Evolutionary conservation across 2,888 invertebrate species (phyloP).

Genomic region (Phaedon cochleariae): DNA sequence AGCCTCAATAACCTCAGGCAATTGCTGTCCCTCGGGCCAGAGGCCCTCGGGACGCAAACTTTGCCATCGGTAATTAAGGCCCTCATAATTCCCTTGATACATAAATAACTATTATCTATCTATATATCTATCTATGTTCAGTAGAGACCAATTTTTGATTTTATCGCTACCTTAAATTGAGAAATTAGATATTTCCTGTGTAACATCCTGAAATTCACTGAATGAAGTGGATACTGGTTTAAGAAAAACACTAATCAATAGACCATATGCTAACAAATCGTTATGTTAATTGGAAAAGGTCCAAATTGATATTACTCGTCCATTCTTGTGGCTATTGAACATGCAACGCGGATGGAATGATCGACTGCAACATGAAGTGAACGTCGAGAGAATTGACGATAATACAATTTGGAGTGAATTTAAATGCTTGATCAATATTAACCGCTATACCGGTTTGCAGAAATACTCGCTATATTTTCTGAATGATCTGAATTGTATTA

Average conservation of each 20-base stretch:
- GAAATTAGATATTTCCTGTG: too few species aligned
- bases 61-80: too few species aligned
- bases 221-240: neutral
- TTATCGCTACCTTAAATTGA: too few species aligned
- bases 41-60: too few species aligned
- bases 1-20: too few species aligned
- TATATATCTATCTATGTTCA: too few species aligned
- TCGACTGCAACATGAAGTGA: constrained; percentile 16
- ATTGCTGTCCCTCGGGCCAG: too few species aligned
- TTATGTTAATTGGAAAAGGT: constrained; percentile 5
- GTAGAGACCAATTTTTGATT: too few species aligned
- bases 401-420: constrained; percentile 2
- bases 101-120: too few species aligned
- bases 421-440: neutral
- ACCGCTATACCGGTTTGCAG: neutral
- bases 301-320: constrained; percentile 12
- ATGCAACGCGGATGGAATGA: constrained; percentile 11
- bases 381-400: constrained; percentile 9
- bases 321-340: constrained; percentile 8
- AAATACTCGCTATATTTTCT: neutral
- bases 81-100: too few species aligned
- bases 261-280: neutral
- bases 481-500: neutral
- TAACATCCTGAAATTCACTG: neutral
- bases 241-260: neutral